Evolutionary conservation across 1,140 invertebrate species (phyloP), one percentile per base, ranked within the genome.

Genomic region (Propsilocerus akamusi): DNA sequence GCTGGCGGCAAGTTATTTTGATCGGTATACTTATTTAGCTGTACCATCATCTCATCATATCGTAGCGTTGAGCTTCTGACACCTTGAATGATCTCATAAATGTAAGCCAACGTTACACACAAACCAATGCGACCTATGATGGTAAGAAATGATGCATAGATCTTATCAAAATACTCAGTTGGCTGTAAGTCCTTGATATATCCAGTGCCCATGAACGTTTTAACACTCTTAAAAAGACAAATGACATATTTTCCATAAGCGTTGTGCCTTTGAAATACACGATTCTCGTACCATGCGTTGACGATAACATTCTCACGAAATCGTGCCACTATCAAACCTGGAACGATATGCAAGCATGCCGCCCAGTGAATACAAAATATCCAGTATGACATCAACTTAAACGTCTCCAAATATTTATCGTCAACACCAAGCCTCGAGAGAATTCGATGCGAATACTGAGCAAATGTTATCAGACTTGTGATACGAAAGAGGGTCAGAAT

Each of bases 11-110:
- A 41, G 17, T 20, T 14, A 41, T 41, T 41, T 8, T 20, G 22
- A 8, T 14, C 17, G 6, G 34, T 41, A 10, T 41, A 41, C 22
- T 41, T 41, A 17, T 41, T 41, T 10, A 41, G 34, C 22, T 41
- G 34, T 20, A 41, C 34, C 34, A 41, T 41, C 34, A 41, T 41
- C 17, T 41, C 34, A 41, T 41, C 34, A 10, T 41, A 41, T 20
- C 34, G 34, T 7, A 41, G 5, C 22, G n/a, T 20, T 17, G 34
- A n/a, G 17, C 34, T 41, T 22, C 17, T n/a, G 1, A n/a, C n/a
- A 5, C 34, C 17, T 17, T 17, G 34, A 1, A 41, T 14, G 7
- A 41, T 14, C 7, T 17, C 14, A 41, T 41, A 41, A 7, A 41
- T 41, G 5, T n/a, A 20, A 41, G 34, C 34, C 10, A 41, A 41